Conservation (phyloP, 2,113 vertebrate species). For the Ptilorrhoa leucosticta region DNA sequence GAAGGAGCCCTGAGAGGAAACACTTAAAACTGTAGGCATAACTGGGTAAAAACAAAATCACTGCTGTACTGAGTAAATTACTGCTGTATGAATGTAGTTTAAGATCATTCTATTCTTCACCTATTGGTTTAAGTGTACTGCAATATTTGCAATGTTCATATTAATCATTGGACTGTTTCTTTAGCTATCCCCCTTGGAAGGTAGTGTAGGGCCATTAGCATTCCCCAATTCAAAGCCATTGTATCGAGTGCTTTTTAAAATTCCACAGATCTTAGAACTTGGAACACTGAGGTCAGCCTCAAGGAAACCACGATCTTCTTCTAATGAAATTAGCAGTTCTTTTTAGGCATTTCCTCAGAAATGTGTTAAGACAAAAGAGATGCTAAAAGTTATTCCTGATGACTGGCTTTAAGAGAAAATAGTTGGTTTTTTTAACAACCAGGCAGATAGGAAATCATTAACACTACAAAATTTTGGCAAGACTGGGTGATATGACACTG, state of each 20-base stretch:
- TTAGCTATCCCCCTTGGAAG: neutral
- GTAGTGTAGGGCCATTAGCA: neutral
- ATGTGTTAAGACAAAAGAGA: constrained; percentile 10
- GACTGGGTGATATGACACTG: neutral
- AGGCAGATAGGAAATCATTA: constrained; percentile 26
- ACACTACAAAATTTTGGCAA: neutral
- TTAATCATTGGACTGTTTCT: neutral
- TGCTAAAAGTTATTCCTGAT: constrained; percentile 2
- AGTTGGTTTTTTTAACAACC: neutral
- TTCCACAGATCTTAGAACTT: neutral
- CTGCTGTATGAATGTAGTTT: neutral
- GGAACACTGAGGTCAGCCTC: neutral
- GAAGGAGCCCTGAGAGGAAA: neutral
- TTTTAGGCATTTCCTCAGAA: neutral
- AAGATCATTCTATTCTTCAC: neutral
- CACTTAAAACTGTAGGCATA: neutral
- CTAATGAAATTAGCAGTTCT: neutral
- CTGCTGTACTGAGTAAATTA: neutral
- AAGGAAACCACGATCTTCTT: neutral
- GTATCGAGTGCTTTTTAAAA: neutral
- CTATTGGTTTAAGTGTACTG: neutral
- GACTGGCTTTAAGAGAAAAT: neutral
- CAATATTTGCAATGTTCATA: neutral
- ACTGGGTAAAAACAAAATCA: neutral
- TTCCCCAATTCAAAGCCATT: neutral